Evolutionary conservation across 2,888 invertebrate species (phyloP).

Genomic region (Allacma fusca): DNA sequence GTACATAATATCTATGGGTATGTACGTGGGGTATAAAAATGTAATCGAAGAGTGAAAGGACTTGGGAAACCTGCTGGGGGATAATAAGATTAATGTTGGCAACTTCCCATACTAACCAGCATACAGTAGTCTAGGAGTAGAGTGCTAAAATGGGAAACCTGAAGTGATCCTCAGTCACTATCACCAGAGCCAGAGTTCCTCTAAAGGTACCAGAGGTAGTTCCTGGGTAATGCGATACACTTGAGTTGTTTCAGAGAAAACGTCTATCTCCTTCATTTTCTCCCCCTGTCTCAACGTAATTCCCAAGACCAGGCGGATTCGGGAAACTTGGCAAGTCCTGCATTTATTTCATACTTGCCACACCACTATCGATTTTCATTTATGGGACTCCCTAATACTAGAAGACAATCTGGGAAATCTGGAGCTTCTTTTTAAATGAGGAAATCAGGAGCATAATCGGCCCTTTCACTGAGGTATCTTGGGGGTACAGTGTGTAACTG

Average conservation of each 20-base stretch:
- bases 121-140: neutral
- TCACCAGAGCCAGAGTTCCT: neutral
- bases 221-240: no score
- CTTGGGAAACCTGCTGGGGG: constrained; percentile 18
- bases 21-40: neutral
- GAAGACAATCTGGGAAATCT: neutral
- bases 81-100: constrained; percentile 34
- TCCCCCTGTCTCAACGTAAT: neutral
- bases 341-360: neutral
- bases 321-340: neutral
- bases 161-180: constrained; percentile 9
- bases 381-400: neutral
- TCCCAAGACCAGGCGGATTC: neutral
- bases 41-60: neutral
- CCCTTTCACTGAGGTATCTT: neutral
- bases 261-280: neutral
- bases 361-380: neutral
- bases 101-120: constrained; percentile 15
- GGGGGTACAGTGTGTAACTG: no score
- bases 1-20: neutral
- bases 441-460: neutral
- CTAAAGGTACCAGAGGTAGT: no score
- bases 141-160: neutral
- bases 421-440: neutral
- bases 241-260: no score